Percentiles rank a stretch among this genome's conserved stretches.
Conservation (phyloP, 2,797 vertebrate species). For the Helarctos malayanus region DNA sequence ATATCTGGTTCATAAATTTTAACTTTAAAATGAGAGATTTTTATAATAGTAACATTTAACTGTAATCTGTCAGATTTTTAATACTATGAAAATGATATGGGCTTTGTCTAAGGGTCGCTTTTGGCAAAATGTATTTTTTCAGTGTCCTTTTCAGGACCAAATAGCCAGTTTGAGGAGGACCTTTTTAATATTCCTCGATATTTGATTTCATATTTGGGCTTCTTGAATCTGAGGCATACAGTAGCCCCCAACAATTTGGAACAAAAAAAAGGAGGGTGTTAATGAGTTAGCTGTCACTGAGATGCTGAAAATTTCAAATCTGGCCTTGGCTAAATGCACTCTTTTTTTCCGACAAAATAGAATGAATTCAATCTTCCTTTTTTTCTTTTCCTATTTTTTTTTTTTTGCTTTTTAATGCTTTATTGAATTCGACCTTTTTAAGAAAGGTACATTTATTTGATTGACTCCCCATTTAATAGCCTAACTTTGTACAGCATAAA, state of each 20-base stretch:
- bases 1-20: slow-evolving; percentile 70
- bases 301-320: slow-evolving; percentile 58
- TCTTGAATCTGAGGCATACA: not conserved
- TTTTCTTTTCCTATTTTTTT: not conserved
- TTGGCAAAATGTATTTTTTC: slow-evolving; percentile 44
- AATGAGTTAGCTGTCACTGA: not conserved
- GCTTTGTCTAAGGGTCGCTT: slow-evolving; percentile 5
- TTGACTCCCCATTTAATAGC: slow-evolving; percentile 19
- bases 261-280: not conserved
- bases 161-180: not conserved
- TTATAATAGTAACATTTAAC: slow-evolving; percentile 65
- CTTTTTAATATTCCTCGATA: slow-evolving; percentile 21
- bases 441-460: slow-evolving; percentile 47
- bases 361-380: not conserved
- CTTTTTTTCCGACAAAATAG: not conserved
- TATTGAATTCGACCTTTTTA: slow-evolving; percentile 3
- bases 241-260: slow-evolving; percentile 20
- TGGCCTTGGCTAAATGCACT: not conserved
- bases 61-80: slow-evolving; percentile 51
- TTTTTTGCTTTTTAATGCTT: not conserved
- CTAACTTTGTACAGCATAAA: slow-evolving; percentile 29
- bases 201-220: slow-evolving; percentile 46
- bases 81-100: slow-evolving; percentile 10
- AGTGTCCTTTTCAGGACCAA: slow-evolving; percentile 12
- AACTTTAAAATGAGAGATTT: slow-evolving; percentile 62